Percentiles rank a stretch among this genome's conserved stretches.
phyloP scores from a whole-genome alignment of 2,797 vertebrate species.

The Aphelocoma californica region DNA sequence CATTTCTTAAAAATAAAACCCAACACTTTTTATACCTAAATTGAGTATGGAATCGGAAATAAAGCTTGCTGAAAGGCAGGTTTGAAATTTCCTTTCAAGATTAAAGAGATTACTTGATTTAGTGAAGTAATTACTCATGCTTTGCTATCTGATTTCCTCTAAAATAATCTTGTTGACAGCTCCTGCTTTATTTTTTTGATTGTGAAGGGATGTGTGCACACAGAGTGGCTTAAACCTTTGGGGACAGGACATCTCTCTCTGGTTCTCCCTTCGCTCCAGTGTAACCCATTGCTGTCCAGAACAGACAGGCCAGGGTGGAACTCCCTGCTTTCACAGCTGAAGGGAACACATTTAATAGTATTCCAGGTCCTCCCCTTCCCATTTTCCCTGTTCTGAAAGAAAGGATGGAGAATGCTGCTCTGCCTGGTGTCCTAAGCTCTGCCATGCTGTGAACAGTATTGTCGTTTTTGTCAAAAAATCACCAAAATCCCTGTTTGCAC shows the following conservation, averaged over 20 bases:
- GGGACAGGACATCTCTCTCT: not conserved
- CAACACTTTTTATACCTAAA: slow-evolving; percentile 56
- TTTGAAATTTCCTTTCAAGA: slow-evolving; percentile 46
- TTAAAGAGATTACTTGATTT: slow-evolving; percentile 55
- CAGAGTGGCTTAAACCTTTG: not conserved
- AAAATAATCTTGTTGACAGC: slow-evolving; percentile 38
- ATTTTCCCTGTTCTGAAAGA: not conserved
- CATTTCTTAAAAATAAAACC: slow-evolving; percentile 43
- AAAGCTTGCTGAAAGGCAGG: slow-evolving; percentile 20
- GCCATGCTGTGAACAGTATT: no score
- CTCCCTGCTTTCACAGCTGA: not conserved
- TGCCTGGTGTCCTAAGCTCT: not conserved
- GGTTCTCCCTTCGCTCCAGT: not conserved
- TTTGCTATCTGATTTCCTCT: slow-evolving; percentile 40
- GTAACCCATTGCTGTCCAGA: not conserved
- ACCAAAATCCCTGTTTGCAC: not conserved
- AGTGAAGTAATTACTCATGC: slow-evolving; percentile 50
- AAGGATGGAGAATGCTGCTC: not conserved
- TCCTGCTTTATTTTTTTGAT: not conserved
- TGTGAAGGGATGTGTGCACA: not conserved
- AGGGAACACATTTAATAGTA: not conserved
- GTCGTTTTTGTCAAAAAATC: not conserved
- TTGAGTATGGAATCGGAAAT: slow-evolving; percentile 49
- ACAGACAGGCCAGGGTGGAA: not conserved
- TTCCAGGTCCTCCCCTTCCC: not conserved